Evolutionary conservation across 2,888 invertebrate species (phyloP), one percentile per base, ranked within the genome.

Genomic region (Masnerella sp.): DNA sequence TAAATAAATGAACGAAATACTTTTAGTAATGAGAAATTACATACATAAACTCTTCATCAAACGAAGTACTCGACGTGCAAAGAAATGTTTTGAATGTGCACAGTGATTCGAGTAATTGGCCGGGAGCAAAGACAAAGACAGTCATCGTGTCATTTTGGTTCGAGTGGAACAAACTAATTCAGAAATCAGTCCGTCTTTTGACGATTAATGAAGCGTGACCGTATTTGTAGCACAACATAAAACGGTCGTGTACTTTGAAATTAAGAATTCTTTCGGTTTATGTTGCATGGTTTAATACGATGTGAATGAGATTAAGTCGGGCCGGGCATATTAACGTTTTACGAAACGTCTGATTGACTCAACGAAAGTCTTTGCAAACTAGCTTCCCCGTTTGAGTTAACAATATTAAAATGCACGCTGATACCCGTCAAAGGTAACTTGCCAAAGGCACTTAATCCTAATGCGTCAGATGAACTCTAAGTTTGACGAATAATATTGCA

Each of bases 151-250:
- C 22, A 30, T n/a, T 12, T 56, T 40, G 25, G 25, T 18, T 56
- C 20, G 15, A 56, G 32, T 56, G 22, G 42, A 12, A 12, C 11
- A 18, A 42, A 56, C n/a, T n/a, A n/a, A n/a, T n/a, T n/a, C n/a
- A n/a, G n/a, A n/a, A n/a, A n/a, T n/a, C n/a, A n/a, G n/a, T n/a
- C n/a, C n/a, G n/a, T n/a, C 22, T 20, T 56, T 67, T 67, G 42
- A 42, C 12, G 49, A 40, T 49, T 49, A 58, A 67, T 49, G 58
- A 56, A 58, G 56, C 34, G 28, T 58, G 42, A 25, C 5, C 8
- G 32, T 47, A 25, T 67, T 36, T 47, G 45, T 47, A 34, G 12
- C 15, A 32, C 45, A 38, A 43, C 18, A 56, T 51, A 12, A 56
- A 43, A 32, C 56, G 43, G 34, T 42, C 3, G 5, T 17, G 40